These are phyloP conservation scores for Piprites chloris DNA, from an alignment of 2,113 vertebrate genomes.

Conservation along the genomic window DNA sequence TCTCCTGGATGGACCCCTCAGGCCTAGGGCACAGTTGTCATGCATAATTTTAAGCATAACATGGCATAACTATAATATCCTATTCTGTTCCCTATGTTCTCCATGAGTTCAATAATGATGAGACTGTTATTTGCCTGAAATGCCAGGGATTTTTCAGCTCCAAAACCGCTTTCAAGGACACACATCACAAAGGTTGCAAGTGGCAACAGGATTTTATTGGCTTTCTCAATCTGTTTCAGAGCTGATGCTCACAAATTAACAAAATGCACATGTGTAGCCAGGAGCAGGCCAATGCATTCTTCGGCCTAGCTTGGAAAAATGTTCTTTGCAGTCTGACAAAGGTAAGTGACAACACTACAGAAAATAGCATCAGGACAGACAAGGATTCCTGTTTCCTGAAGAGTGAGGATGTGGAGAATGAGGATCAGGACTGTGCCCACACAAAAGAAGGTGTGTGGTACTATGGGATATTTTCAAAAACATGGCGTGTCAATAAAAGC, in stretches of 20 bases:
- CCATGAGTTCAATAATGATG: not conserved
- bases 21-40: not conserved
- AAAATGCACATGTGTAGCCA: not conserved
- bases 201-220: not conserved
- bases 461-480: not conserved
- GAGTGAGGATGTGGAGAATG: not conserved
- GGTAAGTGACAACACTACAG: not conserved
- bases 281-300: not conserved
- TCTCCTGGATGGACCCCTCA: not conserved
- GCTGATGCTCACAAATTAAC: not conserved
- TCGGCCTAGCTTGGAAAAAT: not conserved
- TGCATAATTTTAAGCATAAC: not conserved
- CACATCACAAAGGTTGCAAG: not conserved
- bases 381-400: not conserved
- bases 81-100: not conserved
- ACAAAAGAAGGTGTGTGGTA: not conserved
- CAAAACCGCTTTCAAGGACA: not conserved
- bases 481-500: rapidly evolving
- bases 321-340: not conserved
- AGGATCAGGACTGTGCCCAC: not conserved
- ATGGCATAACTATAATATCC: not conserved
- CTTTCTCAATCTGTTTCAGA: not conserved
- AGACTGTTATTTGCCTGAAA: not conserved
- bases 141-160: not conserved
- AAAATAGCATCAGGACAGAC: not conserved